Conservation (phyloP, 1,140 invertebrate genomes). For the Sarcophaga peregrina region DNA sequence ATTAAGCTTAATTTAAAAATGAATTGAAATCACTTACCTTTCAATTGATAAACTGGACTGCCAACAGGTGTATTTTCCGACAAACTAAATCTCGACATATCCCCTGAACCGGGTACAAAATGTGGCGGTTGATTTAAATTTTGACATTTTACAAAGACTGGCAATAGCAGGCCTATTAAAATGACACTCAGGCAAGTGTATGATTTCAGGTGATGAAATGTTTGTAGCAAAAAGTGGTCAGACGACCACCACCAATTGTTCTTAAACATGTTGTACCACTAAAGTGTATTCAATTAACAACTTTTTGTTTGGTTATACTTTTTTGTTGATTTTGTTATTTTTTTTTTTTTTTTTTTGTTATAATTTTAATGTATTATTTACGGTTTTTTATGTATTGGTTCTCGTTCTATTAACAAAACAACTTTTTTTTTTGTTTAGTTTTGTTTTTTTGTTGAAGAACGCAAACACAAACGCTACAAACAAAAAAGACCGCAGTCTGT, state of each 20-base stretch:
- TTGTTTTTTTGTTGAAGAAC: too few species aligned
- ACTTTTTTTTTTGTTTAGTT: too few species aligned
- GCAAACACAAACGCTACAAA: too few species aligned
- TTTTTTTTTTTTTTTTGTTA: neutral
- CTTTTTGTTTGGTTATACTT: neutral
- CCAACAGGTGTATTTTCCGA: constrained; percentile 81
- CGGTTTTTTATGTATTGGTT: too few species aligned
- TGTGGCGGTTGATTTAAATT: constrained; percentile 77
- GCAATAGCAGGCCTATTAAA: neutral
- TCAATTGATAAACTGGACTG: constrained; percentile 79
- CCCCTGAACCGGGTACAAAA: constrained; percentile 78
- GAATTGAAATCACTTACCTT: constrained; percentile 67
- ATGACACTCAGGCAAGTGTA: neutral
- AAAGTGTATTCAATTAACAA: neutral
- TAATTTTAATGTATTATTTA: too few species aligned
- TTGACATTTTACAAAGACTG: constrained; percentile 49
- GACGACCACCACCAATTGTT: constrained; percentile 36
- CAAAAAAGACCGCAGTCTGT: too few species aligned
- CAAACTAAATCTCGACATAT: constrained; percentile 81
- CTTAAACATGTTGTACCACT: neutral
- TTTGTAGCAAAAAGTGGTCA: constrained; percentile 28
- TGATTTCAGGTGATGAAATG: neutral
- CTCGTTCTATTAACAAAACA: too few species aligned
- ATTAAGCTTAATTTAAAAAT: neutral
- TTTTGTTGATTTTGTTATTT: neutral